Conservation (phyloP, 2,888 invertebrate species). For the Latrodectus elegans region DNA sequence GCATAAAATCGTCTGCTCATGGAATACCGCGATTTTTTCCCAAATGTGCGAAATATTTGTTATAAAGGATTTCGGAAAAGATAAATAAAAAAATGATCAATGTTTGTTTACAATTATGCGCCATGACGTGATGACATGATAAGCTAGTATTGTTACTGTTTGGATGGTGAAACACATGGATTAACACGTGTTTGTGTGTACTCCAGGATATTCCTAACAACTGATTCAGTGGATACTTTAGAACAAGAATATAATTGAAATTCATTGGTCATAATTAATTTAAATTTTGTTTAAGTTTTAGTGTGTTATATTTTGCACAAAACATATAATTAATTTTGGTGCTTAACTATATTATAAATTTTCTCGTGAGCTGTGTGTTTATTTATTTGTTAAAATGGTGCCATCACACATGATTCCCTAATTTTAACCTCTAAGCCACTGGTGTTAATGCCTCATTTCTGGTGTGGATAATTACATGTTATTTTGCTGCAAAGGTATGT, state of each 20-base stretch:
- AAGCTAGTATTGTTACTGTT: not conserved
- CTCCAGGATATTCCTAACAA: not conserved
- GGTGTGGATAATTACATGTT: not conserved
- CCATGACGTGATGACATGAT: not conserved
- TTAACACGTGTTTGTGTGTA: not conserved
- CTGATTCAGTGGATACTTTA: not conserved
- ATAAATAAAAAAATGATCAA: not conserved
- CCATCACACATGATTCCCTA: not conserved
- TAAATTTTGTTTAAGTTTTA: not conserved
- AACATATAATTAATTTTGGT: too few relatives aligned
- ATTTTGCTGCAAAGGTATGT: not conserved
- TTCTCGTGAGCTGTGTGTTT: not conserved
- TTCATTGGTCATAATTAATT: not conserved
- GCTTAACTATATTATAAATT: not conserved
- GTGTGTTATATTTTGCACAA: too few relatives aligned
- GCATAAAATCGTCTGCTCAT: not conserved
- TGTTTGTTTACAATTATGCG: conserved; percentile 1
- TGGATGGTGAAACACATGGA: not conserved
- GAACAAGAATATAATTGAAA: not conserved
- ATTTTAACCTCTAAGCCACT: conserved; percentile 1
- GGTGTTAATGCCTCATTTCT: not conserved
- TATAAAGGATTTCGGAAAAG: not conserved
- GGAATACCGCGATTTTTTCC: not conserved
- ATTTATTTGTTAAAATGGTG: not conserved
- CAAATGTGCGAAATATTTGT: not conserved